A percentile compares a stretch with the other conserved stretches of the same genome.
Conservation (phyloP, 1,140 invertebrate genomes). For the Trichomalopsis sarcophagae region DNA sequence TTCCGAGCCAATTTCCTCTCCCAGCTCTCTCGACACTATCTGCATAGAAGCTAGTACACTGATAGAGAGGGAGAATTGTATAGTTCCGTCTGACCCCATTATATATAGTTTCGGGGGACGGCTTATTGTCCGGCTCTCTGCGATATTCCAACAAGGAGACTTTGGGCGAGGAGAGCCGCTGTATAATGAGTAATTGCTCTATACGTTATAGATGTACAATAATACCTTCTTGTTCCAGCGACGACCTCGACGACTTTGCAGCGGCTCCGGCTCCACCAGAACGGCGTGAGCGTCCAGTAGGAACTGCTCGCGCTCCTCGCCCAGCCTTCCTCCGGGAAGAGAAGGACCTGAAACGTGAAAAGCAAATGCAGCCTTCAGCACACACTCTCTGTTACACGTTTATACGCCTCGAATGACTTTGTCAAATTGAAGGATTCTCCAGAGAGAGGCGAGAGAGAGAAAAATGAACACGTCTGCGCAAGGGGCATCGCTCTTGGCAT, state of each 20-base stretch:
- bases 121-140: no score
- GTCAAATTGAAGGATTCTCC: slow-evolving; percentile 15
- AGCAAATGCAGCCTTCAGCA: background rate
- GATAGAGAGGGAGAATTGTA: background rate
- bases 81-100: no score
- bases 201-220: slow-evolving; percentile 26
- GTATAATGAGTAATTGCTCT: no score
- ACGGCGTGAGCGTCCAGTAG: slow-evolving; percentile 90
- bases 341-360: slow-evolving; percentile 79
- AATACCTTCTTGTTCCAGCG: slow-evolving; percentile 84
- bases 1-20: background rate
- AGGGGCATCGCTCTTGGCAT: background rate
- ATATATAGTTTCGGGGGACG: no score
- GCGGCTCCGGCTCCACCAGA: slow-evolving; percentile 87
- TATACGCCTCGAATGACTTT: background rate
- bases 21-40: background rate
- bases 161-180: no score
- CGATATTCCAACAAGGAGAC: no score
- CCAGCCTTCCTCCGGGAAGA: slow-evolving; percentile 92
- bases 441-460: background rate
- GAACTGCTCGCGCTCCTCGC: slow-evolving; percentile 88
- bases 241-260: slow-evolving; percentile 90
- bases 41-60: background rate
- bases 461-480: slow-evolving; percentile 50
- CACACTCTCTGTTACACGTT: background rate